Base-by-base conservation (phyloP, 2,888 invertebrate genomes). In the Cosmia pyralina region DNA sequence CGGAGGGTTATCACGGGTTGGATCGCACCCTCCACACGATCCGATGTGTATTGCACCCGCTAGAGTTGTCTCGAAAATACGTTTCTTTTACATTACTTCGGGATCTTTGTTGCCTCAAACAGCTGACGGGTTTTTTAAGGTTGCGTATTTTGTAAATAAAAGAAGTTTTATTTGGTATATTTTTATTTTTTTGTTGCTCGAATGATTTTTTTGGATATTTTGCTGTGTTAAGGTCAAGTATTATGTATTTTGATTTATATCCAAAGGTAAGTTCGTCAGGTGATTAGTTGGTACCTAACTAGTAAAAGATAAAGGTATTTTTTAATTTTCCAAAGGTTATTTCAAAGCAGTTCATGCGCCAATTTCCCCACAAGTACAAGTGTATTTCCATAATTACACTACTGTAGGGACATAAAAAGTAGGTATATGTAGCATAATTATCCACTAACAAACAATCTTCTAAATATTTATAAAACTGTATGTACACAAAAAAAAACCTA, bases 1-100 rank as follows among this genome's bases (percentile, higher is more conserved):
- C 84, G 72, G 90, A 93, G 93, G 93, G 93, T 92, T 93, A 92
- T 90, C 91, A 81, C 86, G 81, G 79, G 85, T 81, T 82, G 87
- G 84, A 88, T 88, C 89, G 88, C 88, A 88, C 91, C 92, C 90
- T 90, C 86, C 82, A 85, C 71, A 83, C 82, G 83, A 79, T 77
- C 77, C 79, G 66, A 77, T 74, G 77, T 80, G 84, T 79, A 83
- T 64, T 76, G 71, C 69, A 69, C 44, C 67, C 64, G 62, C 17
- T 19, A 57, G 28, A 15, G 58, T 71, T 83, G 70, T 55, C 58
- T 46, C 63, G 66, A 59, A 63, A 80, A 83, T 80, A 83, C 81
- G 65, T 69, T 71, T 80, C 81, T 81, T 71, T 70, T 60, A 60
- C 64, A 70, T 69, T 72, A 59, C 44, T 73, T 52, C 15, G 50